Evolutionary conservation across 2,888 invertebrate species (phyloP).

Genomic region (Neoaliturus tenellus): DNA sequence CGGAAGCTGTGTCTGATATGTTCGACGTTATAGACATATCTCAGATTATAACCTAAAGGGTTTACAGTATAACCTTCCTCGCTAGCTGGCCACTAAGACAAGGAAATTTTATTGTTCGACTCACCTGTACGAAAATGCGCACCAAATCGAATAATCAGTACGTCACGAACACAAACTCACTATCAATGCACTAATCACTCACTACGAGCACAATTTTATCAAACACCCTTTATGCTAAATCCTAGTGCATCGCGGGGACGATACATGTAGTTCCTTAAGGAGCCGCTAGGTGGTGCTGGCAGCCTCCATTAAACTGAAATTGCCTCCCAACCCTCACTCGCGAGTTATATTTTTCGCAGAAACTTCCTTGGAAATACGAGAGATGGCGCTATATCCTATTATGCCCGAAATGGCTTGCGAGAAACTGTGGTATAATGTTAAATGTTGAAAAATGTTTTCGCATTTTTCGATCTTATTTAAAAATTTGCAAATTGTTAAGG

Average conservation of each 20-base stretch:
- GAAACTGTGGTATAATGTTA: neutral
- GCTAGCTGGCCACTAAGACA: neutral
- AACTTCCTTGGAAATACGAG: constrained; percentile 20
- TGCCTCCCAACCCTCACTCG: constrained; percentile 29
- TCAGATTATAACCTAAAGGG: constrained; percentile 41
- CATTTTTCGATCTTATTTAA: too few species aligned
- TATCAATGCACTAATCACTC: constrained; percentile 5
- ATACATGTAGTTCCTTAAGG: constrained; percentile 45
- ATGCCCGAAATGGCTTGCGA: neutral
- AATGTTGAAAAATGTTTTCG: neutral
- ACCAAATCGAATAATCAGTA: neutral
- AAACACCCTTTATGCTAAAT: constrained; percentile 51
- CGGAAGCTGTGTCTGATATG: constrained; percentile 11
- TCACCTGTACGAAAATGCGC: neutral
- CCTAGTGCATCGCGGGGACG: constrained; percentile 27
- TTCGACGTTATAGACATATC: constrained; percentile 45
- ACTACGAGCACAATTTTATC: constrained; percentile 30
- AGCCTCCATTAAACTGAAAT: constrained; percentile 50
- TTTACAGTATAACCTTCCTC: constrained; percentile 23
- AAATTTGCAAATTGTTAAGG: too few species aligned
- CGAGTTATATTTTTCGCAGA: constrained; percentile 29
- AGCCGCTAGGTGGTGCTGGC: constrained; percentile 42
- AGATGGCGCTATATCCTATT: neutral
- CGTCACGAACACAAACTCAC: neutral
- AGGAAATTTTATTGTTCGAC: neutral